These are phyloP conservation scores for Parapsyche elsis DNA, from an alignment of 1,140 invertebrate species.

Conservation along the genomic window DNA sequence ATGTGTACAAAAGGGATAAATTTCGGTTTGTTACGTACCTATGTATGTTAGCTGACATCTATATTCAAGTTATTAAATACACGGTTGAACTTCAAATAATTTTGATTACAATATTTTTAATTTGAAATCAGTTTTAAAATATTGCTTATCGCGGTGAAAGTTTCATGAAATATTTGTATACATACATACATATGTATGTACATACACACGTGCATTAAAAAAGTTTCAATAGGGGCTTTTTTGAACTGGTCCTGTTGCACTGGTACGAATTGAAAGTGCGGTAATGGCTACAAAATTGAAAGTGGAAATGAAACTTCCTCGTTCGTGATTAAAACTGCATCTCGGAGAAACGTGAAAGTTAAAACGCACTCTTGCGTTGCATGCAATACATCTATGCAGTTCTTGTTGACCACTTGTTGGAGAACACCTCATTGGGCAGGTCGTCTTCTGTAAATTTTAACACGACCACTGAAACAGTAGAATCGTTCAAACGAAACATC, in stretches of 20 bases:
- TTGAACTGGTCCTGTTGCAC: neutral
- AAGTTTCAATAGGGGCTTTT: neutral
- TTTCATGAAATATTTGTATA: neutral
- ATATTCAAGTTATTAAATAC: no score
- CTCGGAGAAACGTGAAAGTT: slow-evolving; percentile 41
- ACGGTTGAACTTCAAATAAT: no score
- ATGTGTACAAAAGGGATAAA: no score
- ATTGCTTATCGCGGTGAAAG: no score
- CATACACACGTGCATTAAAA: neutral
- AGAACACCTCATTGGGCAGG: neutral
- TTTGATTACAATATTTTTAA: no score
- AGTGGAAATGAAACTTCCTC: slow-evolving; percentile 38
- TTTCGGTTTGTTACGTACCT: no score
- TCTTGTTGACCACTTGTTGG: neutral
- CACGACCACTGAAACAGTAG: no score
- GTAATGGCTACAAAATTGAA: slow-evolving; percentile 31
- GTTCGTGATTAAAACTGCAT: slow-evolving; percentile 16
- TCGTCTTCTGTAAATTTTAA: neutral
- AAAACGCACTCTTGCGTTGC: neutral
- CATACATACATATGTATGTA: no score
- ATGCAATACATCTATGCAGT: neutral
- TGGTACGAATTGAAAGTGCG: slow-evolving; percentile 10
- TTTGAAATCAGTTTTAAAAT: no score
- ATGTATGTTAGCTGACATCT: no score
- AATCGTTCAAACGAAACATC: neutral